Conservation (phyloP, 2,797 vertebrate species). For the Hippoglossus hippoglossus region DNA sequence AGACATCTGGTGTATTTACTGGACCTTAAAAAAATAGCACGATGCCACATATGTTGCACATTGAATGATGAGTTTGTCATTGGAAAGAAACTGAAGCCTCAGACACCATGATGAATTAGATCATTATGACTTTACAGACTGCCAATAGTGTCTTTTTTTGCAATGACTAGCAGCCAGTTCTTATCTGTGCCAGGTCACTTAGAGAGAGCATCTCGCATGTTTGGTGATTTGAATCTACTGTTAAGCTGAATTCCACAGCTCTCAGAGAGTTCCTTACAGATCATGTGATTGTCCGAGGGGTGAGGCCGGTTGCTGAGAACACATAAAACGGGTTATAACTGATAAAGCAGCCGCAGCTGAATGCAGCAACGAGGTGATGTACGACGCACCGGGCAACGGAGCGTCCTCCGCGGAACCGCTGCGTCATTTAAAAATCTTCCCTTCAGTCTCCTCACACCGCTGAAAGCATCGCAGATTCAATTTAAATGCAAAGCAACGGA, state of each 20-base stretch:
- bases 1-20: constrained; percentile 18
- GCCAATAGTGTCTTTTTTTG: constrained; percentile 1
- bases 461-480: constrained; percentile 65
- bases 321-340: background rate
- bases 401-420: constrained; percentile 40
- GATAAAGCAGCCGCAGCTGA: constrained; percentile 37
- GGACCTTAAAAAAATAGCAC: constrained; percentile 5
- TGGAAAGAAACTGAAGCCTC: too few species aligned
- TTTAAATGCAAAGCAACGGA: constrained; percentile 82
- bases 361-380: constrained; percentile 48
- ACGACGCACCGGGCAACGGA: constrained; percentile 33
- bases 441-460: constrained; percentile 42
- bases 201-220: background rate
- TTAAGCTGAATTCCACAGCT: background rate
- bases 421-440: constrained; percentile 55
- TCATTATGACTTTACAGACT: too few species aligned
- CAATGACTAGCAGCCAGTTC: background rate
- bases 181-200: background rate
- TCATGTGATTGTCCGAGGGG: background rate
- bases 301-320: background rate
- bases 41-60: background rate
- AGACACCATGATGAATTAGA: background rate
- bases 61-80: background rate
- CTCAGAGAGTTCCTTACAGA: background rate
- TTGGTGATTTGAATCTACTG: background rate